Evolutionary conservation across 1,140 invertebrate genomes (phyloP).

Genomic region (Pollicipes pollicipes): DNA sequence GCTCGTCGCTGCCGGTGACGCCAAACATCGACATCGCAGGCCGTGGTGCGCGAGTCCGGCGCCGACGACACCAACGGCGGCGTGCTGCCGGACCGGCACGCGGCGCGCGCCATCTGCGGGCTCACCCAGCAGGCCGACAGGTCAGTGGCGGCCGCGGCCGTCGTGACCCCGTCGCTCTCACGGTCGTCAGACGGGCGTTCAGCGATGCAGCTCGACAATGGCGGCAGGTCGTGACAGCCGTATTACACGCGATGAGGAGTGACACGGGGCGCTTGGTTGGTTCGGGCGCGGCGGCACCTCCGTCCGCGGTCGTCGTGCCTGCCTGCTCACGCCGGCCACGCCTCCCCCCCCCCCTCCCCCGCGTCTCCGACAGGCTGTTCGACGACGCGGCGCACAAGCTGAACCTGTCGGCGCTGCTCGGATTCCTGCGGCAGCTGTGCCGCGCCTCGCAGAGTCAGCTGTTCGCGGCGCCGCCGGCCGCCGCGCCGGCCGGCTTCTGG

Average conservation of each 20-base stretch:
- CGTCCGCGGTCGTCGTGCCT: no score
- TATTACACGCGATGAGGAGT: no score
- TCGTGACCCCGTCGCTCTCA: no score
- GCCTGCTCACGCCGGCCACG: neutral
- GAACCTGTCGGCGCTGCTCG: constrained; percentile 62
- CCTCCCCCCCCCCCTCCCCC: neutral
- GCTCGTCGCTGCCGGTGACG: constrained; percentile 19
- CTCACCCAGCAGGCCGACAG: constrained; percentile 67
- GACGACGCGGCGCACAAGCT: constrained; percentile 68
- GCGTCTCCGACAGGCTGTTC: constrained; percentile 26
- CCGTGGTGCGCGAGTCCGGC: constrained; percentile 45
- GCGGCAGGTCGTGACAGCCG: no score
- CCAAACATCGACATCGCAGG: constrained; percentile 33
- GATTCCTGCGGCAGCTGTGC: constrained; percentile 61
- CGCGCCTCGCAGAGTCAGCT: constrained; percentile 59
- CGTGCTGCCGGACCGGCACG: constrained; percentile 55
- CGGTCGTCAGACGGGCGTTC: no score
- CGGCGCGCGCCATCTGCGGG: constrained; percentile 67
- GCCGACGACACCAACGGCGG: constrained; percentile 42
- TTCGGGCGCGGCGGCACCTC: no score
- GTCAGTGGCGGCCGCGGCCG: no score
- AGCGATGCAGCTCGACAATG: no score
- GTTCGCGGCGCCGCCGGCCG: constrained; percentile 26
- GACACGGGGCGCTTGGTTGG: no score
- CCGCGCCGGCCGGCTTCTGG: constrained; percentile 12